Base-by-base conservation (phyloP, 2,888 invertebrate genomes). In the Chrysolina haemoptera region DNA sequence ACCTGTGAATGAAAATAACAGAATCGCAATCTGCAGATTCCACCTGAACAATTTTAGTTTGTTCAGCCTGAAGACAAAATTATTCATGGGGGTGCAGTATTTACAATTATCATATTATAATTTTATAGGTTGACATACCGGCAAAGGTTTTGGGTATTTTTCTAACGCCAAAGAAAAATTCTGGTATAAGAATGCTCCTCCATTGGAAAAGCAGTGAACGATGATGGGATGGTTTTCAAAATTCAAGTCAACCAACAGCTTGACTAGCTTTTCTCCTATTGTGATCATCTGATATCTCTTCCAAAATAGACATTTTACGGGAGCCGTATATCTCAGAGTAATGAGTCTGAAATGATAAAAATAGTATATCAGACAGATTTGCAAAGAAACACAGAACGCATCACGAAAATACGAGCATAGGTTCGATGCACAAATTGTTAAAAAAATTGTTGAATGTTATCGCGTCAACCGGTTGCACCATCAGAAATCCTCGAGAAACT, bases 181-280 rank as follows among this genome's bases (percentile, higher is more conserved):
- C 77, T 91, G 91, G 85, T 94, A 94, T 11, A 94, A 89, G 83
- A 91, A 92, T 5, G 93, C 92, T 18, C 94, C 94, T n/a, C 94
- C 93, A 84, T 94, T 94, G 76, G 94, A 94, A 85, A 94, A 94
- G 71, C 93, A 90, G 82, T 94, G 94, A 84, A 94, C 91, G 76
- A 94, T 91, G 69, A 94, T 90, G 8, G 94, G 94, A 86, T 94
- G 93, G 46, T 90, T 90, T 83, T 93, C 91, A 74, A 94, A 90
- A 82, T 91, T 92, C 87, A 93, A 90, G 75, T 94, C 94, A 62
- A 89, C 86, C 68, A 94, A 89, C 22, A 93, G 87, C 83, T 92
- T 91, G 4, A 93, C 89, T 59, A 94, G 88, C 82, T 92, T 91
- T 78, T 90, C 90, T 3, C 93, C 93, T 72, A 93, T 91, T 6